Evolutionary conservation across 1,140 invertebrate species (phyloP).

Genomic region (Melipona quadrifasciata): DNA sequence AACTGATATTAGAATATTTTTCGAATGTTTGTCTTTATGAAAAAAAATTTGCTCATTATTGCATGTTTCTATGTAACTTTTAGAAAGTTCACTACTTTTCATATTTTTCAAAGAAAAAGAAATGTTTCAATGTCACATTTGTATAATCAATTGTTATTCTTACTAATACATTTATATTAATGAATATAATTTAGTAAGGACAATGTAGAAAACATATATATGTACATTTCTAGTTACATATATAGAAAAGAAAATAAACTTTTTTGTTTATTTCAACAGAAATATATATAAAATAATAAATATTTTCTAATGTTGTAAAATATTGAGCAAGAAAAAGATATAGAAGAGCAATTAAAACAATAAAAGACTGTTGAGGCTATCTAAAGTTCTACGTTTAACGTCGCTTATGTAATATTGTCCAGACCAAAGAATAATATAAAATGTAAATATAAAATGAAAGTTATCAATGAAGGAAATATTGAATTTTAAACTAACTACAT

Average conservation of each 20-base stretch:
- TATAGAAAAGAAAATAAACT: neutral
- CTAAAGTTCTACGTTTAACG: neutral
- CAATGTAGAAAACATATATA: neutral
- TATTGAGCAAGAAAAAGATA: neutral
- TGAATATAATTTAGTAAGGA: slow-evolving; percentile 16
- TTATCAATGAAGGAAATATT: neutral
- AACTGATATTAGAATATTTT: neutral
- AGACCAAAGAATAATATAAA: neutral
- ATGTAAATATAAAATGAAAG: neutral
- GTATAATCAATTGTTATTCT: neutral
- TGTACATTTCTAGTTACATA: neutral
- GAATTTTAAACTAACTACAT: neutral
- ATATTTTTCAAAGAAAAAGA: neutral
- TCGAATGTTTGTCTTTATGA: neutral
- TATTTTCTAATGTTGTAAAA: neutral
- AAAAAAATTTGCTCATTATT: neutral
- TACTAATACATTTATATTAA: neutral
- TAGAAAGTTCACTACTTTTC: neutral
- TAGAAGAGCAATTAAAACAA: neutral
- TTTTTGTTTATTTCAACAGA: neutral
- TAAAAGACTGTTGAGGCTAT: neutral
- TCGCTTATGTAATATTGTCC: neutral
- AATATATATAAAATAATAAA: neutral
- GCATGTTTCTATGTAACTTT: neutral
- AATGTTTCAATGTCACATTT: neutral